phyloP scores from a whole-genome alignment of 2,888 invertebrate species.

The Stegophylla sp. region DNA sequence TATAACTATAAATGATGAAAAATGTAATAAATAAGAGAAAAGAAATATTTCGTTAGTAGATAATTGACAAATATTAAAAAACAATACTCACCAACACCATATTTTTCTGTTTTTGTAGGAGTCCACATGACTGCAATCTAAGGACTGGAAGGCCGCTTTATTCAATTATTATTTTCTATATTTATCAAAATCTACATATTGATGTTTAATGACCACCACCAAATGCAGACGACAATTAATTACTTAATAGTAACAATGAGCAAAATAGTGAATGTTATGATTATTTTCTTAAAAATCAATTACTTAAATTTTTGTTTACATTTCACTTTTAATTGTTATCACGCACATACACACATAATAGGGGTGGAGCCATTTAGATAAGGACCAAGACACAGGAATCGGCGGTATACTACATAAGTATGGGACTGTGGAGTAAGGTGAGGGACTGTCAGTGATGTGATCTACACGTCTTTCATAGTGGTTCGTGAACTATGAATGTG shows the following conservation, averaged over 20 bases:
- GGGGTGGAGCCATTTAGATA: slow-evolving; percentile 51
- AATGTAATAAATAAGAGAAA: not conserved
- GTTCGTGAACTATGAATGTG: not conserved
- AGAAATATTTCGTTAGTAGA: slow-evolving; percentile 1
- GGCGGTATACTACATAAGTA: too few species aligned
- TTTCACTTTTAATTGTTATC: slow-evolving; percentile 46
- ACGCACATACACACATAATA: too few species aligned
- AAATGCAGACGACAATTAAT: too few species aligned
- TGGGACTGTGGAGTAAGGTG: too few species aligned
- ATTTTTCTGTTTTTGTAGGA: slow-evolving; percentile 76
- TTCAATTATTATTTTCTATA: slow-evolving; percentile 7
- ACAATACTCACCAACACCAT: slow-evolving; percentile 65
- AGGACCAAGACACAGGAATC: too few species aligned
- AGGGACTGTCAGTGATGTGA: too few species aligned
- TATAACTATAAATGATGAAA: slow-evolving; percentile 74
- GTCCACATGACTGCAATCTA: slow-evolving; percentile 71
- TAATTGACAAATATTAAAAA: not conserved
- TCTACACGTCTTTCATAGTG: too few species aligned
- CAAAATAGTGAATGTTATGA: not conserved
- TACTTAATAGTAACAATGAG: too few species aligned
- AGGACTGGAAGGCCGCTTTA: not conserved
- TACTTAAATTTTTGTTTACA: slow-evolving; percentile 37
- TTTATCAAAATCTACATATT: not conserved
- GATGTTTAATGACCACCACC: too few species aligned
- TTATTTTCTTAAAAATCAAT: slow-evolving; percentile 8